Conservation (phyloP, 2,888 invertebrate genomes). For the Microctonus hyperodae region DNA sequence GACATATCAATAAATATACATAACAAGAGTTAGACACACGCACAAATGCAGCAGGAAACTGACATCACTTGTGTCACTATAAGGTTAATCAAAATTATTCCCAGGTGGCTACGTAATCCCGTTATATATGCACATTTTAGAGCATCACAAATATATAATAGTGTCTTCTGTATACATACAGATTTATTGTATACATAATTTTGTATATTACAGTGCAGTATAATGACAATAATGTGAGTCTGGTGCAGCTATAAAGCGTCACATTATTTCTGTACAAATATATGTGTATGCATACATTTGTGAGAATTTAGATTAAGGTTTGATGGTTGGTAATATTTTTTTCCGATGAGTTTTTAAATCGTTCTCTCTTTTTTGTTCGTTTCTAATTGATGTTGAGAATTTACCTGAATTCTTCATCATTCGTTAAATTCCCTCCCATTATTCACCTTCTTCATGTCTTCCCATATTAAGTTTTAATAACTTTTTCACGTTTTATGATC, state of each 20-base stretch:
- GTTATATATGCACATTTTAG: not conserved
- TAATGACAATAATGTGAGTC: conserved; percentile 33
- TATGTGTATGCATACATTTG: conserved; percentile 20
- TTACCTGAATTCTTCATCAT: too few species aligned
- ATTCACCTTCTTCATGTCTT: not conserved
- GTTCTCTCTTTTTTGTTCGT: not conserved
- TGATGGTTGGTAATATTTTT: conserved; percentile 35
- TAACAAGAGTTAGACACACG: not conserved
- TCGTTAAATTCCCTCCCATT: not conserved
- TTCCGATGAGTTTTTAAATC: conserved; percentile 34
- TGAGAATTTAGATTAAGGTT: conserved; percentile 28
- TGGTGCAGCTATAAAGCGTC: conserved; percentile 13
- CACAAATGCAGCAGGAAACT: not conserved
- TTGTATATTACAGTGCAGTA: conserved; percentile 10
- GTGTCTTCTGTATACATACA: not conserved
- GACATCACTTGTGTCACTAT: conserved; percentile 4
- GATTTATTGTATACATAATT: not conserved
- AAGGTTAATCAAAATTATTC: conserved; percentile 14
- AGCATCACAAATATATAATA: conserved; percentile 2
- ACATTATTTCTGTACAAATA: not conserved
- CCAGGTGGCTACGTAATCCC: not conserved
- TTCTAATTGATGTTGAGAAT: not conserved
- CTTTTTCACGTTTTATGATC: conserved; percentile 1
- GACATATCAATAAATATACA: not conserved
- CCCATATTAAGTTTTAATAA: conserved; percentile 19